A percentile compares a stretch with the other conserved stretches of the same genome.
Evolutionary conservation across 2,113 vertebrate genomes (phyloP).

Genomic region (Mixornis gularis): DNA sequence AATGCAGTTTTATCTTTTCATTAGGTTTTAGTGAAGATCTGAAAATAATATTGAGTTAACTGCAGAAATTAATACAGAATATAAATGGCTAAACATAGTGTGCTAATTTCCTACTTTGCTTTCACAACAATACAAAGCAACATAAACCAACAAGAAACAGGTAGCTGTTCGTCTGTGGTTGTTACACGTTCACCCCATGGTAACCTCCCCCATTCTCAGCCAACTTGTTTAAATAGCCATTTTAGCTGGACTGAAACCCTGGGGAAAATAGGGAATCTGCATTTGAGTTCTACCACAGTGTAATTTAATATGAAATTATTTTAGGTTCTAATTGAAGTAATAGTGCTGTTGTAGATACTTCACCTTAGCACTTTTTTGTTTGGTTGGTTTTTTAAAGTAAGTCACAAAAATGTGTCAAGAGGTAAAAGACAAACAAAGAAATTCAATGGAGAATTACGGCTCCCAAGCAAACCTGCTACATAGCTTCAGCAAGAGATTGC

Average conservation of each 20-base stretch:
- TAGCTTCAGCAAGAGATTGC: not conserved
- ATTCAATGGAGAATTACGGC: not conserved
- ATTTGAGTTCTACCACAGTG: not conserved
- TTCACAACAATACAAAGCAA: not conserved
- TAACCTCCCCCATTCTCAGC: not conserved
- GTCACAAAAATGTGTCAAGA: not conserved
- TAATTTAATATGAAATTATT: not conserved
- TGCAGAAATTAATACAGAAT: conserved; percentile 16
- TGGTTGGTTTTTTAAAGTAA: not conserved
- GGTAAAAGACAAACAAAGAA: not conserved
- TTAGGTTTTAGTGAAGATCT: not conserved
- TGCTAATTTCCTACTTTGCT: not conserved
- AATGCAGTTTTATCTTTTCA: not conserved
- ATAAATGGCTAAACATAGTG: not conserved
- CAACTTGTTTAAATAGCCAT: not conserved
- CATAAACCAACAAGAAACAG: not conserved
- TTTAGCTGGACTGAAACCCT: not conserved
- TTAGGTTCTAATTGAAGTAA: conserved; percentile 4
- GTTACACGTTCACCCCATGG: not conserved
- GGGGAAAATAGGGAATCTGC: not conserved
- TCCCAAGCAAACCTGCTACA: not conserved
- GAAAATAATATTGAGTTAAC: not conserved
- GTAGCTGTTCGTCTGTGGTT: not conserved
- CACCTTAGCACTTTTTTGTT: not conserved
- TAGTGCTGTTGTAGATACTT: not conserved